Evolutionary conservation across 2,113 vertebrate species (phyloP).

Genomic region (Entomyzon cyanotis): DNA sequence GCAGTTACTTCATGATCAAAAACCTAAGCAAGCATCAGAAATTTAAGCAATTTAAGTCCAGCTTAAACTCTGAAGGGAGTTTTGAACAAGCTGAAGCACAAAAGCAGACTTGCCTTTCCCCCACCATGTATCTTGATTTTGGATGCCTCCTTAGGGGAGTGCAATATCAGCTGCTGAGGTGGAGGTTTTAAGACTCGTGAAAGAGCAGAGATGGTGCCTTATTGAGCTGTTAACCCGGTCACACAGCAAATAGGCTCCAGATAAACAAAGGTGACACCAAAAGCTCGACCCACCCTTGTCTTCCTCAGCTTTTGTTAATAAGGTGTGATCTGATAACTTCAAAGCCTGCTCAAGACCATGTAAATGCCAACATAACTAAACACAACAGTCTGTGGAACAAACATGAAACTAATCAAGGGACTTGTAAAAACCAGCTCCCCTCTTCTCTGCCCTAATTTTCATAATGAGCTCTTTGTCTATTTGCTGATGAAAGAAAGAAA

Average conservation of each 20-base stretch:
- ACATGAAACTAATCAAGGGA: background rate
- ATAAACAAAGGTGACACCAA: background rate
- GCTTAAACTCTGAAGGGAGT: background rate
- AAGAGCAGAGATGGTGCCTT: background rate
- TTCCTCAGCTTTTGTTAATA: slow-evolving; percentile 16
- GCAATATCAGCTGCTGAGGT: rapidly evolving
- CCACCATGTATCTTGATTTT: background rate
- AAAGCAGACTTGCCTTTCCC: background rate
- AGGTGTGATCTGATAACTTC: slow-evolving; percentile 38
- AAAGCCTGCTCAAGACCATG: slow-evolving; percentile 1
- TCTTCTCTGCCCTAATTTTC: background rate
- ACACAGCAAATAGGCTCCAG: slow-evolving; percentile 13
- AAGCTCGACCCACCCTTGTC: background rate
- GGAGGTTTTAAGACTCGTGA: background rate
- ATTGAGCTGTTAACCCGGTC: background rate
- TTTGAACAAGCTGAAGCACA: background rate
- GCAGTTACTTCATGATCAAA: background rate
- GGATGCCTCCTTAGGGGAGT: background rate
- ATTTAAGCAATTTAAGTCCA: background rate
- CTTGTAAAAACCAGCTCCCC: background rate
- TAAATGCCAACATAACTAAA: slow-evolving; percentile 12
- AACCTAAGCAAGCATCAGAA: background rate
- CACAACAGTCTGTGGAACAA: background rate
- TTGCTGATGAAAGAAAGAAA: background rate
- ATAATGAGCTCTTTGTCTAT: background rate